A percentile compares a stretch with the other conserved stretches of the same genome.
These are phyloP conservation scores for Agrotis puta DNA, from an alignment of 2,888 invertebrate genomes.

Conservation along the genomic window DNA sequence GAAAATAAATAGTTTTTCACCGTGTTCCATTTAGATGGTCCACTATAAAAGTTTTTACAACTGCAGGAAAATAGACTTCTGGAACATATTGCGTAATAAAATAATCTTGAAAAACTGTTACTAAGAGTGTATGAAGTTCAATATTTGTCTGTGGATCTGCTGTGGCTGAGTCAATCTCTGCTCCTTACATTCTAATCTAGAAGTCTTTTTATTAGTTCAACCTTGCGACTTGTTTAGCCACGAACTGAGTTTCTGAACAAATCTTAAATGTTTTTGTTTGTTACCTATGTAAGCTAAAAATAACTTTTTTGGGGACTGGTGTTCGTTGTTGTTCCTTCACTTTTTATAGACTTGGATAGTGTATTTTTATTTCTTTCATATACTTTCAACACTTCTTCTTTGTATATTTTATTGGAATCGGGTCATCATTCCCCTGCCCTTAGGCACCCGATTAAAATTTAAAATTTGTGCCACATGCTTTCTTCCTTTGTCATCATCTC, in stretches of 20 bases:
- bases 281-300: constrained; percentile 43
- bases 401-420: too few species aligned
- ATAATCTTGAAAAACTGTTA: constrained; percentile 43
- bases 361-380: background rate
- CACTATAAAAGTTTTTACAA: constrained; percentile 85
- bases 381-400: too few species aligned
- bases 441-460: background rate
- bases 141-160: background rate
- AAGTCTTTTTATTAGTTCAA: constrained; percentile 58
- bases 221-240: constrained; percentile 62
- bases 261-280: constrained; percentile 51
- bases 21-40: constrained; percentile 81
- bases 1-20: constrained; percentile 88
- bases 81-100: constrained; percentile 69
- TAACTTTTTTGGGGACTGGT: constrained; percentile 37
- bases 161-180: constrained; percentile 58
- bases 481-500: background rate
- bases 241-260: constrained; percentile 51
- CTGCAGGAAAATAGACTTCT: constrained; percentile 80
- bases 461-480: background rate
- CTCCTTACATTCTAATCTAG: constrained; percentile 44
- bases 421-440: background rate
- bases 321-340: background rate
- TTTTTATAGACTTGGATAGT: background rate
- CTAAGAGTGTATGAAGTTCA: background rate